Conservation (phyloP, 2,888 invertebrate species). For the Rhingia rostrata region DNA sequence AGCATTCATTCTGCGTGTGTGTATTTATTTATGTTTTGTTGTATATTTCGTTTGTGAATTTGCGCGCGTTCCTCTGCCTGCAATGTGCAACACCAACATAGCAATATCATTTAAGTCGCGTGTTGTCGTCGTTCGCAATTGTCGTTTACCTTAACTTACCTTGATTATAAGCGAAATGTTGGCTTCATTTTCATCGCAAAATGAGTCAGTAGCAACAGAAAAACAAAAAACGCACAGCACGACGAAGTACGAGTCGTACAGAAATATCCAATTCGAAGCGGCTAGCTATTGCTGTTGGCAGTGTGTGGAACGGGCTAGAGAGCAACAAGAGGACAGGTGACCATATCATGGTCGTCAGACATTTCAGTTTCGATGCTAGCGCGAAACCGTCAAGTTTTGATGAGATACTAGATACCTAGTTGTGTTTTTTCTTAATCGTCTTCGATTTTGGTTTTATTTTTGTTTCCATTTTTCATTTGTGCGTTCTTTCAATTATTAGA, state of each 20-base stretch:
- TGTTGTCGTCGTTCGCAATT: constrained; percentile 46
- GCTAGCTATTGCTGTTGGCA: constrained; percentile 19
- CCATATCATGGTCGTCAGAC: constrained; percentile 70
- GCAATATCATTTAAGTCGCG: constrained; percentile 15
- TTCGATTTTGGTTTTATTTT: constrained; percentile 12
- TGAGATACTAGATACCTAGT: not conserved
- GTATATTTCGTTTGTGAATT: constrained; percentile 6
- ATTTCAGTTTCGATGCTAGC: constrained; percentile 77
- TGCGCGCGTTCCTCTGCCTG: constrained; percentile 13
- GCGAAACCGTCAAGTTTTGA: constrained; percentile 76
- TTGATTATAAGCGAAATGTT: constrained; percentile 45
- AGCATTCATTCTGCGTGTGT: constrained; percentile 1
- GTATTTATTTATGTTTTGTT: not conserved
- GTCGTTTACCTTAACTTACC: constrained; percentile 62
- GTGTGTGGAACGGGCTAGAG: constrained; percentile 45
- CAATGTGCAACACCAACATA: constrained; percentile 22
- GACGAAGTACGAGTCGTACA: constrained; percentile 11
- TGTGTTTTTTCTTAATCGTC: constrained; percentile 5
- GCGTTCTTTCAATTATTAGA: not conserved
- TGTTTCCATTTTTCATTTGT: not conserved
- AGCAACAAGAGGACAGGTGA: constrained; percentile 71
- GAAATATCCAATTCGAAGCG: constrained; percentile 49
- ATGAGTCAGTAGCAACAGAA: constrained; percentile 27
- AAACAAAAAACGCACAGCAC: not conserved
- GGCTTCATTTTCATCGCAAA: constrained; percentile 47